phyloP scores from a whole-genome alignment of 2,888 invertebrate species.

The Phengaris alcon region DNA sequence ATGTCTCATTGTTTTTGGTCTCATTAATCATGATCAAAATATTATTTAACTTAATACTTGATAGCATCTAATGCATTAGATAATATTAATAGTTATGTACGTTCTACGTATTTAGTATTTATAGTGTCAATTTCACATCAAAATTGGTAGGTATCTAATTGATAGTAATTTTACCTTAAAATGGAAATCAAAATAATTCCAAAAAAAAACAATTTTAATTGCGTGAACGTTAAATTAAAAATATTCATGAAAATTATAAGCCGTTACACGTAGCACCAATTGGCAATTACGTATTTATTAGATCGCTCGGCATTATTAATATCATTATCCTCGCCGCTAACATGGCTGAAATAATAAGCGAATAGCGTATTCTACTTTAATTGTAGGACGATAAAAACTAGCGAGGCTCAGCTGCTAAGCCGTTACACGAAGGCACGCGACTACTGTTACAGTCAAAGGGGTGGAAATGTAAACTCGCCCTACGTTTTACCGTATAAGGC shows the following conservation, averaged over 20 bases:
- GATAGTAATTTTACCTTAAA: no score
- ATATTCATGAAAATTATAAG: conserved; percentile 16
- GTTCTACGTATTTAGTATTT: no score
- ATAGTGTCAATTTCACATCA: no score
- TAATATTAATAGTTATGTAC: background rate
- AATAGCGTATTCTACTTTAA: conserved; percentile 55
- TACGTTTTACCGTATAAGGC: conserved; percentile 5
- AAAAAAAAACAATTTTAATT: background rate
- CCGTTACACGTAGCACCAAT: conserved; percentile 17
- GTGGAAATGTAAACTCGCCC: conserved; percentile 15
- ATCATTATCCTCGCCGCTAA: conserved; percentile 35
- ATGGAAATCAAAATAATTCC: background rate
- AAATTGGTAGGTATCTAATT: no score
- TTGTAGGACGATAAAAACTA: conserved; percentile 56
- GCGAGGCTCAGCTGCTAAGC: conserved; percentile 66
- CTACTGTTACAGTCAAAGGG: conserved; percentile 28
- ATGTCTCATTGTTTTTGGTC: conserved; percentile 18
- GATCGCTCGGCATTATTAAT: conserved; percentile 32
- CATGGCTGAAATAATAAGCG: conserved; percentile 44
- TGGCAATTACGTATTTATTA: conserved; percentile 29
- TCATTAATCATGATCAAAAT: background rate
- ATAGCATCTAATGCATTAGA: background rate
- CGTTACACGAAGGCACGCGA: conserved; percentile 67
- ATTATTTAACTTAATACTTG: background rate
- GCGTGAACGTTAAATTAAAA: background rate